Evolutionary conservation across 1,140 invertebrate species (phyloP).

Genomic region (Drosophila sproati): DNA sequence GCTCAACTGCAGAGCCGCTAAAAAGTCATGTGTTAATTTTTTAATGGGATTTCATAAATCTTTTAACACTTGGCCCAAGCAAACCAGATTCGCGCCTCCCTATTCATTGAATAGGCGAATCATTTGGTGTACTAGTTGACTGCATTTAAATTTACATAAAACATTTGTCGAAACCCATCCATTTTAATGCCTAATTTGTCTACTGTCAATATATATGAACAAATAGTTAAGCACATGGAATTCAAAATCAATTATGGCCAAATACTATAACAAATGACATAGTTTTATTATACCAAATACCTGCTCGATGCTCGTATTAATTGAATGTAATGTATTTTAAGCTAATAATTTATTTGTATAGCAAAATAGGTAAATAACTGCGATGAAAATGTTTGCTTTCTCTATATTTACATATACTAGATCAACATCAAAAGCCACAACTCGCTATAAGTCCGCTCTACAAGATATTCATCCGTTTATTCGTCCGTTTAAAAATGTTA

Average conservation of each 20-base stretch:
- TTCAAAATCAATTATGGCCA: constrained; percentile 18
- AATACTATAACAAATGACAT: constrained; percentile 19
- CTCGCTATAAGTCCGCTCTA: too few species aligned
- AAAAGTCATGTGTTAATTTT: constrained; percentile 78
- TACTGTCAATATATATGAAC: constrained; percentile 16
- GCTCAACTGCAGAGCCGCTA: constrained; percentile 24
- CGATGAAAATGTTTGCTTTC: too few species aligned
- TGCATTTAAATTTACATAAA: constrained; percentile 43
- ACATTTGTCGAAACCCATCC: constrained; percentile 28
- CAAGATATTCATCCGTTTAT: too few species aligned
- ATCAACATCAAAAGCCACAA: neutral
- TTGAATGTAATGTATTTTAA: too few species aligned
- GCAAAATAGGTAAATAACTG: too few species aligned
- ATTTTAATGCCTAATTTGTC: constrained; percentile 28
- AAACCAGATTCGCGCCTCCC: too few species aligned
- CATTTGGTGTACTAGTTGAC: constrained; percentile 28
- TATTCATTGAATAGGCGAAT: constrained; percentile 4
- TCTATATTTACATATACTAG: neutral
- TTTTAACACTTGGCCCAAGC: constrained; percentile 38
- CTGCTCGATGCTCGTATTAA: neutral
- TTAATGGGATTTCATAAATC: constrained; percentile 75
- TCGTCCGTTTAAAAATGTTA: too few species aligned
- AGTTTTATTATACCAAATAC: constrained; percentile 2
- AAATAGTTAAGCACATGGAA: constrained; percentile 22
- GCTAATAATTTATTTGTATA: too few species aligned